Conservation (phyloP, 1,140 invertebrate genomes). For the Drosophila asahinai region DNA sequence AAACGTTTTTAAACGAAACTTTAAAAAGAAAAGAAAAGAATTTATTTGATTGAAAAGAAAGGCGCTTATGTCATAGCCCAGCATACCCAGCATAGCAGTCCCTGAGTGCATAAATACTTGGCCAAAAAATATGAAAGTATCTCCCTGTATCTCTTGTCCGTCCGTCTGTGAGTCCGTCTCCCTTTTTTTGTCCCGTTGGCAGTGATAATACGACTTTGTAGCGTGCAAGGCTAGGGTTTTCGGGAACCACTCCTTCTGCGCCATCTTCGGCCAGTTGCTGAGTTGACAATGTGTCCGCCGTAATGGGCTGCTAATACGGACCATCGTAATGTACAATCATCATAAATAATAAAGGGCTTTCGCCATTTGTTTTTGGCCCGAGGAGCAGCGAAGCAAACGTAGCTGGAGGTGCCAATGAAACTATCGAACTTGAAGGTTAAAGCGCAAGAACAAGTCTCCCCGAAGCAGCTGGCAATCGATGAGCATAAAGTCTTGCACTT, state of each 20-base stretch:
- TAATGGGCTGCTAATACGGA: constrained; percentile 75
- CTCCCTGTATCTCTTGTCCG: not conserved
- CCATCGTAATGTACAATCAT: constrained; percentile 76
- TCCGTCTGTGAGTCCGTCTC: no score
- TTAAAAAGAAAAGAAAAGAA: no score
- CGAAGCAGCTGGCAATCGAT: constrained; percentile 69
- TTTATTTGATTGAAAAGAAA: not conserved
- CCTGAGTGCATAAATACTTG: constrained; percentile 41
- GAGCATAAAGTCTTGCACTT: constrained; percentile 72
- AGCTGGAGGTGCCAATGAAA: constrained; percentile 36
- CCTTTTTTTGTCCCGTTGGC: constrained; percentile 16
- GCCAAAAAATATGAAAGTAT: constrained; percentile 55
- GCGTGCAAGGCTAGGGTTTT: constrained; percentile 60
- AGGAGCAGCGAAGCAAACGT: not conserved
- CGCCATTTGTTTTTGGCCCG: constrained; percentile 23
- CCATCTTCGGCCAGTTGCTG: constrained; percentile 19
- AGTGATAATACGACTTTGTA: constrained; percentile 68
- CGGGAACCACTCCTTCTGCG: constrained; percentile 9
- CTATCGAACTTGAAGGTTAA: constrained; percentile 45
- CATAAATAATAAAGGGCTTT: constrained; percentile 71
- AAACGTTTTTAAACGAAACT: no score
- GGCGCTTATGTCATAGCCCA: not conserved
- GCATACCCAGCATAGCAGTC: not conserved
- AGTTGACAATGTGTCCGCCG: constrained; percentile 53
- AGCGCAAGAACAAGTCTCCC: constrained; percentile 34